Conservation (phyloP, 1,140 invertebrate species). For the Achatina immaculata region DNA sequence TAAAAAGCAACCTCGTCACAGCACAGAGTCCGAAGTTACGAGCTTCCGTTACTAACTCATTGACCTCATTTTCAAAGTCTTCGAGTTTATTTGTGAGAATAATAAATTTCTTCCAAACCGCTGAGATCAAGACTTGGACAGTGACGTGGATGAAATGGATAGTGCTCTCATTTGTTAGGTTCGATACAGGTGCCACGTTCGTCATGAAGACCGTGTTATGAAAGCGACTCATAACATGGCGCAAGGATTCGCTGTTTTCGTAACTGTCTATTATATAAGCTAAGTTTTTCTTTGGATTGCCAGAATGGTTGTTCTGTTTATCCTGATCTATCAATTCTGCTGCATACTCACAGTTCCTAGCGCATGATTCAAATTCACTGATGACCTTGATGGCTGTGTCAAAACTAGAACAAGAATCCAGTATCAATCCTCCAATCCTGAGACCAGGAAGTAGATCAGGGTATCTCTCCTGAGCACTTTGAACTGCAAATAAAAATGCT, state of each 20-base stretch:
- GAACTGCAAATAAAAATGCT: conserved; percentile 56
- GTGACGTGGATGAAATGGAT: not conserved
- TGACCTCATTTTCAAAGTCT: not conserved
- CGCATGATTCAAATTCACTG: conserved; percentile 57
- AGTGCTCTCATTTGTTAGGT: not conserved
- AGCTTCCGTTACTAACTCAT: not conserved
- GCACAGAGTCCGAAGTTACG: not conserved
- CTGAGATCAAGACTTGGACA: not conserved
- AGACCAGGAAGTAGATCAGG: conserved; percentile 48
- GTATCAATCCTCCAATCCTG: conserved; percentile 48
- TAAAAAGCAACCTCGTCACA: not conserved
- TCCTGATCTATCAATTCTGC: not conserved
- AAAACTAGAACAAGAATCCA: conserved; percentile 55
- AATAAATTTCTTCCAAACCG: not conserved
- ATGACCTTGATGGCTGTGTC: conserved; percentile 45
- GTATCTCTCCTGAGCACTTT: conserved; percentile 47
- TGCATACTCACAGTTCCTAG: not conserved
- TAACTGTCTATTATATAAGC: conserved; percentile 44
- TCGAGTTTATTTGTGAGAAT: not conserved
- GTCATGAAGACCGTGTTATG: not conserved
- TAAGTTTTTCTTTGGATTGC: conserved; percentile 40
- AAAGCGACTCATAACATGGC: no score
- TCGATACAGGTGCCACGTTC: no score
- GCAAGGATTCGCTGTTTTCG: not conserved
- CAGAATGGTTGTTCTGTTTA: conserved; percentile 23